Evolutionary conservation across 1,140 invertebrate species (phyloP), one percentile per base, ranked within the genome.

Genomic region (Pseudomyrmex pallidus): DNA sequence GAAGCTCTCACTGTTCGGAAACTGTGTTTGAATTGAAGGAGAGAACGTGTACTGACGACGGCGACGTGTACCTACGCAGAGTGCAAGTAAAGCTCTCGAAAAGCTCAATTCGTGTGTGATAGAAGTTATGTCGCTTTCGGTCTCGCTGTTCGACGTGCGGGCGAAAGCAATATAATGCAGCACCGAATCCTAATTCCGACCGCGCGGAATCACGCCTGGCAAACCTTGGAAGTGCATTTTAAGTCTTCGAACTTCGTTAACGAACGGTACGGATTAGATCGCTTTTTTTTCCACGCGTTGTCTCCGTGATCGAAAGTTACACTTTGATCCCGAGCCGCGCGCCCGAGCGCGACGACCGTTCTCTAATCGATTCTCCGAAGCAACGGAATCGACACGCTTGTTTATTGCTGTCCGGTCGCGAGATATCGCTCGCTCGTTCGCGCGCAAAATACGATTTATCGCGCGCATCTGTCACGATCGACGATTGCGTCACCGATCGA

Each of bases 381-480:
- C 1, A 78, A 70, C 15, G 25, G 4, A 15, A 70, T 78, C 50
- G 62, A 76, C 61, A 64, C 35, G 20, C 44, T 66, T 12, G 52
- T 50, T 70, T 72, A 80, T 72, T 80, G 50, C 59, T 50, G 50
- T 12, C 5, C 22, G 76, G 12, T 35, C 44, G 35, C 35, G 35
- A 35, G 35, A 35, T 35, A 35, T 35, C 35, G 57, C 62, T 59
- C 20, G 54, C 25, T 8, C 17, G 25, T 22, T 22, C 20, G 61
- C 25, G 25, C 12, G n/a, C 25, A 46, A 64, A 64, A 64, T 54
- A 12, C 46, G 13, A 25, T 63, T 52, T 63, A 68, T 22, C 35
- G 35, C 35, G 76, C 66, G 54, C 76, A 72, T 72, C 73, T 64
- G 74, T 54, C 76, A 35, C 5, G 15, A 15, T 15, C 76, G 35